Evolutionary conservation across 2,113 vertebrate species (phyloP), one percentile per base, ranked within the genome.

Genomic region (human (Homo sapiens)): DNA sequence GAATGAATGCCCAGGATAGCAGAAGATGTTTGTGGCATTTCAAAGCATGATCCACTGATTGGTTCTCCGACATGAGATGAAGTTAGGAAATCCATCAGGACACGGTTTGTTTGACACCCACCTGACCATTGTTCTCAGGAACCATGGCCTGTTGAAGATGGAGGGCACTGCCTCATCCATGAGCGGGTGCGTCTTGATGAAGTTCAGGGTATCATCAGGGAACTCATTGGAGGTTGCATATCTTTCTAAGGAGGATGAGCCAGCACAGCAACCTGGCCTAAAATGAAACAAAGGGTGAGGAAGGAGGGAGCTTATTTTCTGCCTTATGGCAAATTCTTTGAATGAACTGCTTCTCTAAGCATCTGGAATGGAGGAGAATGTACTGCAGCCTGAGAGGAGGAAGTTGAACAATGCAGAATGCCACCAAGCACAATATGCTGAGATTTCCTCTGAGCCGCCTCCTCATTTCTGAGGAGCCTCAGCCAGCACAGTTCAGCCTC

Each of bases 61-160:
- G 18, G 59, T 78, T 64, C 50, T 73, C 23, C 16, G 16, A 94
- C 55, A 27, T 0, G 9, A 38, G 72, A 68, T 0, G 7, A 18
- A 55, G 66, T 10, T 2, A 61, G 81, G 66, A 80, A 79, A 89
- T 17, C 70, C 76, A 82, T 8, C 2, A 55, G 68, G 91, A 89
- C 1, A 25, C 1, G 11, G 25, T 14, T 93, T 72, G 30, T 48
- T 64, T 2, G 20, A 55, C 38, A 98, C 99, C 52, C 97, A 99
- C 99, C 99, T 99, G 97, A 99, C 99, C 99, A 99, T 99, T 0
- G 99, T 99, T 97, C 99, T 99, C 95, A 99, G 99, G 98, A 99
- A 99, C 99, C 99, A 99, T 1, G 99, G 99, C 89, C 99, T 99
- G 98, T 99, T 99, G 75, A 99, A 98, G 89, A 99, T 99, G 84